These are phyloP conservation scores for Drosophila pullipes DNA, from an alignment of 2,888 invertebrate species.

Conservation along the genomic window DNA sequence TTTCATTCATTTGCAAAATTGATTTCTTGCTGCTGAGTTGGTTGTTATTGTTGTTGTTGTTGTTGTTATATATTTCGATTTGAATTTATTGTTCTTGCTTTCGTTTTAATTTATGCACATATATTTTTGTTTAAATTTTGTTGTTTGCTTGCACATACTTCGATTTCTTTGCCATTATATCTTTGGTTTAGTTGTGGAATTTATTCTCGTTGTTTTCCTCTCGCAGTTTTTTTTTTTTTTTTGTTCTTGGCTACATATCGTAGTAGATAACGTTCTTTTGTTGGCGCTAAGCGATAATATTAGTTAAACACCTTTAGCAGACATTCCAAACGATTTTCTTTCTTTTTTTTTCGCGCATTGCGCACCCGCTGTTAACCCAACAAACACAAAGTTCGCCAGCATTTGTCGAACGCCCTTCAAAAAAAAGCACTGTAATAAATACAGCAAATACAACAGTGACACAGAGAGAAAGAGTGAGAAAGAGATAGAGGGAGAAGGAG, in stretches of 20 bases:
- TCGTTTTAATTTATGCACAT: conserved; percentile 47
- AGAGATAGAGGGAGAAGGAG: not conserved
- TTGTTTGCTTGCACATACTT: conserved; percentile 35
- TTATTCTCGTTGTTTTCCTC: conserved; percentile 37
- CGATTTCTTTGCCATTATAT: conserved; percentile 72
- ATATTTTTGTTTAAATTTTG: conserved; percentile 18
- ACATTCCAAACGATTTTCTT: conserved; percentile 25
- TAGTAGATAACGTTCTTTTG: conserved; percentile 41
- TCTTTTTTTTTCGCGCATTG: conserved; percentile 44
- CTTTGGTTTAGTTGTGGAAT: conserved; percentile 73
- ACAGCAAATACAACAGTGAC: conserved; percentile 19
- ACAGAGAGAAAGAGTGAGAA: not conserved
- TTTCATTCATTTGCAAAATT: conserved; percentile 73
- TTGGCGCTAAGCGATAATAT: conserved; percentile 38
- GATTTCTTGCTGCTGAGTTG: conserved; percentile 46
- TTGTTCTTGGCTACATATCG: not conserved
- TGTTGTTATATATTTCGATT: conserved; percentile 26
- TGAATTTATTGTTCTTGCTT: conserved; percentile 56
- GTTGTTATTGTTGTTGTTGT: conserved; percentile 25
- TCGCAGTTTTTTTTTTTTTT: conserved; percentile 42
- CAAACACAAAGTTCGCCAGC: conserved; percentile 20
- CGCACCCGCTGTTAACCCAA: conserved; percentile 12
- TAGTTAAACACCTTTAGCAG: conserved; percentile 23
- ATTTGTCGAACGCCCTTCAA: conserved; percentile 61
- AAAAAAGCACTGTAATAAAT: conserved; percentile 44